Conservation (phyloP, 2,888 invertebrate genomes). For the Cantharis lateralis region DNA sequence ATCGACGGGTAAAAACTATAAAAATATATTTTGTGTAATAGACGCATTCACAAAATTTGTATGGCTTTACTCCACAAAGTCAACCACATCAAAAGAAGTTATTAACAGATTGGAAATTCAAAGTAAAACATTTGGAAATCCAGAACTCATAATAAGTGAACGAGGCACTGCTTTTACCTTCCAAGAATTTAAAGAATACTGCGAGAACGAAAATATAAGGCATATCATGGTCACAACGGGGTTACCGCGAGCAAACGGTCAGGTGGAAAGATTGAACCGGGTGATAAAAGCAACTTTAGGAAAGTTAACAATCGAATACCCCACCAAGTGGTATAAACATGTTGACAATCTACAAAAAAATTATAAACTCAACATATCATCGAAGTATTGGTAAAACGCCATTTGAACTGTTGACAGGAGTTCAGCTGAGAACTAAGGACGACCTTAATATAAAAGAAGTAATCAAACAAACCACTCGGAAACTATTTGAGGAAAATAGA, state of each 20-base stretch:
- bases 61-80: conserved; percentile 27
- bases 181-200: conserved; percentile 20
- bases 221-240: conserved; percentile 19
- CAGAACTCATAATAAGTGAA: conserved; percentile 27
- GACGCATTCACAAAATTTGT: conserved; percentile 36
- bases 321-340: no score
- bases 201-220: conserved; percentile 17
- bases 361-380: no score
- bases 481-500: background rate
- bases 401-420: no score
- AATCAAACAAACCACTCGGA: no score
- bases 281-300: no score
- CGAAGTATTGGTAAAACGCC: no score
- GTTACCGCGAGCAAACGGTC: conserved; percentile 11
- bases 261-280: no score
- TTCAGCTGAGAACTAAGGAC: no score
- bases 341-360: no score
- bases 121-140: conserved; percentile 28
- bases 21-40: conserved; percentile 42
- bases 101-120: conserved; percentile 12
- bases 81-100: background rate
- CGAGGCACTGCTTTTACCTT: conserved; percentile 32
- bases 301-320: no score
- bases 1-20: conserved; percentile 40
- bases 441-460: no score